Evolutionary conservation across 2,797 vertebrate genomes (phyloP), one percentile per base, ranked within the genome.

Genomic region (Lutjanus argentimaculatus): DNA sequence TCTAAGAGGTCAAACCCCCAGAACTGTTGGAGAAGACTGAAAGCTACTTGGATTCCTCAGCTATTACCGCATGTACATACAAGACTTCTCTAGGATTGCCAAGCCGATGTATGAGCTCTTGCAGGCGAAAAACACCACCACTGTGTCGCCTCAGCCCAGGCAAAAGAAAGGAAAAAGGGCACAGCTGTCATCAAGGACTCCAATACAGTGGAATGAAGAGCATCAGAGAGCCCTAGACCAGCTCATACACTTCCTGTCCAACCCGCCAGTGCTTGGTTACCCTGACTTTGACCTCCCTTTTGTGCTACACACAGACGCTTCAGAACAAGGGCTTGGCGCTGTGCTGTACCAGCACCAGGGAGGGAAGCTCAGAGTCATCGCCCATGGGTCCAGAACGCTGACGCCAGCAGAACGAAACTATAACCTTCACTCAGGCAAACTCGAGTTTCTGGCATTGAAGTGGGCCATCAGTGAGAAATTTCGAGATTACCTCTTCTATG

Each of bases 111-210:
- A 80, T 63, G 59, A 67, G 2, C 65, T 80, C 25, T 22, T 80
- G 7, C 11, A 69, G 13, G 10, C 2, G 0, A 75, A 74, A 42
- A 22, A 9, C 17, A 48, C 9, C n/a, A 7, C 10, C 15, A 21
- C 12, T 0, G 9, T 19, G 30, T 0, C 5, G 1, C 30, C 30
- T n/a, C 51, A 16, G 7, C 43, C n/a, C 13, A 62, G 3, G 8
- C 40, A 30, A n/a, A 45, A 6, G 2, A 70, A 71, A 8, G 53
- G 22, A 4, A 68, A 74, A 48, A 21, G 59, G 1, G 12, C 16
- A 8, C 71, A 83, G 42, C 12, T 79, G 55, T 55, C 61, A 48
- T 71, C 66, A n/a, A 71, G 17, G 17, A 55, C 62, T 2, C 55
- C 48, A 0, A 7, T 70, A 11, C 8, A 64, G 25, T 75, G 67